These are phyloP conservation scores for Scortum barcoo DNA, from an alignment of 2,113 vertebrate genomes.

Conservation along the genomic window DNA sequence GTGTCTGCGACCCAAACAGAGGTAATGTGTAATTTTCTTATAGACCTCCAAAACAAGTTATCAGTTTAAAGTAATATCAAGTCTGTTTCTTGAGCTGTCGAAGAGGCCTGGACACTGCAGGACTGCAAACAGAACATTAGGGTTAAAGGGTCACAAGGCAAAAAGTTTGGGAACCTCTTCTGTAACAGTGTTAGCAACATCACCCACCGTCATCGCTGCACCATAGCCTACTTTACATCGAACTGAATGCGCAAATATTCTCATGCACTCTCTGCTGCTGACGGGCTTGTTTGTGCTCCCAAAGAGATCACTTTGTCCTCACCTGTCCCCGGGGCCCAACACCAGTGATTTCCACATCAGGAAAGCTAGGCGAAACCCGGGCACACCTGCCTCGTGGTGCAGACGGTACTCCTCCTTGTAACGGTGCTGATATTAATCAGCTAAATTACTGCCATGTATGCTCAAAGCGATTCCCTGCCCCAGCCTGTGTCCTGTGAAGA, in stretches of 20 bases:
- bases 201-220: not conserved
- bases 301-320: slow-evolving; percentile 39
- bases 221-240: not conserved
- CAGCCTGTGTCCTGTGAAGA: slow-evolving; percentile 11
- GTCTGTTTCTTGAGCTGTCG: not conserved
- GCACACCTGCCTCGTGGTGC: slow-evolving; percentile 48
- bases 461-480: not conserved
- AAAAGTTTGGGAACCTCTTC: not conserved
- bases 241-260: slow-evolving; percentile 40
- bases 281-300: slow-evolving; percentile 13
- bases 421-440: slow-evolving; percentile 37
- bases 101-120: not conserved
- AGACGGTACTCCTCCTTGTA: not conserved
- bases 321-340: slow-evolving; percentile 32
- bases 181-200: not conserved
- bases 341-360: slow-evolving; percentile 34
- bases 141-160: not conserved
- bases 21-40: not conserved
- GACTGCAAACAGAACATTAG: not conserved
- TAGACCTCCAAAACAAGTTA: not conserved
- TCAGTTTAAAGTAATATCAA: not conserved
- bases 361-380: not conserved
- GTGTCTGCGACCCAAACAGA: not conserved
- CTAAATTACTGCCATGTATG: slow-evolving; percentile 20
- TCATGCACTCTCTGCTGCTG: slow-evolving; percentile 9